Evolutionary conservation across 2,113 vertebrate species (phyloP).

Genomic region (Gnathonemus longibarbis): DNA sequence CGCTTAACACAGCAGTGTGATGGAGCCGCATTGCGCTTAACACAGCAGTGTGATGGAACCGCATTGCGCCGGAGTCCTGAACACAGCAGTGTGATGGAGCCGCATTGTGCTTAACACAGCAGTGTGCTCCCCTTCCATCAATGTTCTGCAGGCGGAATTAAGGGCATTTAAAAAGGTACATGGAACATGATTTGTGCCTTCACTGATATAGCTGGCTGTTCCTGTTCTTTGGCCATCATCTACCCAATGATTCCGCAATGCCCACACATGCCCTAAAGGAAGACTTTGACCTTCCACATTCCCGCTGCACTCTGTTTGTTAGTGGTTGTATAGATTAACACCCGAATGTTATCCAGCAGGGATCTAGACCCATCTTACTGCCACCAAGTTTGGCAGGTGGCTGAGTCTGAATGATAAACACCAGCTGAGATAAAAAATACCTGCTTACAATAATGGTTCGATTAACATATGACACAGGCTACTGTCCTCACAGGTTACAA

Average conservation of each 20-base stretch:
- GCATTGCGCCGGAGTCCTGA: too few species aligned
- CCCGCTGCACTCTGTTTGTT: neutral
- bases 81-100: too few species aligned
- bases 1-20: too few species aligned
- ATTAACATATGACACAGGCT: neutral
- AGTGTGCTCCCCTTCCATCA: neutral
- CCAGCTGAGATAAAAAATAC: neutral
- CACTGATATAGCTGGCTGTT: neutral
- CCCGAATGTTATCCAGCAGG: neutral
- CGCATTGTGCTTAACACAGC: neutral
- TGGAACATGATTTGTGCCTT: neutral
- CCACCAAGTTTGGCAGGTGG: neutral
- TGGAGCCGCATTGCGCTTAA: neutral
- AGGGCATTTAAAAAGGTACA: neutral
- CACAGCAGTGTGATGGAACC: too few species aligned
- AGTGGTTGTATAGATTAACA: neutral
- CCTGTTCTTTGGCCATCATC: neutral
- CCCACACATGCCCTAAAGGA: neutral
- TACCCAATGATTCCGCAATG: neutral
- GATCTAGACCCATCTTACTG: neutral
- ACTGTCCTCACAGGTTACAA: neutral
- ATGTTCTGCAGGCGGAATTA: neutral
- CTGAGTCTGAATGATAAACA: neutral
- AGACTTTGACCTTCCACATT: neutral
- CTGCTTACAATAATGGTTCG: neutral